A percentile compares a stretch with the other conserved stretches of the same genome.
Evolutionary conservation across 2,888 invertebrate species (phyloP).

Genomic region (Barypeithes pellucidus): DNA sequence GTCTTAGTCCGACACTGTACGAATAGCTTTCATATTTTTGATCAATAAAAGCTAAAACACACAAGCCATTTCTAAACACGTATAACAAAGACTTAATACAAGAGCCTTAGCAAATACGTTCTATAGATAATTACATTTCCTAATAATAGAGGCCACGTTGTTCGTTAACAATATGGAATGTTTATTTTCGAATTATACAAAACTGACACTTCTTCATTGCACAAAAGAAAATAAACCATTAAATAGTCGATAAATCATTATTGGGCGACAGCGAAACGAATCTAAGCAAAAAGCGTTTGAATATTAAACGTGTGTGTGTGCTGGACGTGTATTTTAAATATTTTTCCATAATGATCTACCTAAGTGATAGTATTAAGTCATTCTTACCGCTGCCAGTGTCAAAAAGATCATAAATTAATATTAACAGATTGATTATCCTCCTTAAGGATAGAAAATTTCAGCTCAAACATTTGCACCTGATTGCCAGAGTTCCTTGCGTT

Average conservation of each 20-base stretch:
- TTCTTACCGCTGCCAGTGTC: conserved; percentile 4
- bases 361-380: conserved; percentile 41
- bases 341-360: conserved; percentile 60
- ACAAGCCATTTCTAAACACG: conserved; percentile 33
- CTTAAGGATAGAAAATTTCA: too few relatives aligned
- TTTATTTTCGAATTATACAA: conserved; percentile 68
- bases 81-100: conserved; percentile 38
- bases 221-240: conserved; percentile 67
- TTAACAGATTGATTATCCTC: too few relatives aligned
- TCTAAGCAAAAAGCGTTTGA: conserved; percentile 63
- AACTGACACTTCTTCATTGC: conserved; percentile 64
- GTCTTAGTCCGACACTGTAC: conserved; percentile 9
- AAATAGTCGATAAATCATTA: conserved; percentile 68
- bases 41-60: conserved; percentile 49
- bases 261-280: conserved; percentile 67
- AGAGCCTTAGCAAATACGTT: conserved; percentile 44
- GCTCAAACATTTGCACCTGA: too few relatives aligned
- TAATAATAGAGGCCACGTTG: conserved; percentile 45
- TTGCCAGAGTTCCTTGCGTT: too few relatives aligned
- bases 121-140: conserved; percentile 50
- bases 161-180: conserved; percentile 62
- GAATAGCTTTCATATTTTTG: conserved; percentile 27
- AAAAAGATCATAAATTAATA: neutral
- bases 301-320: conserved; percentile 58
- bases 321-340: conserved; percentile 59